Conservation (phyloP, 2,797 vertebrate genomes). For the Diplodus sargus region DNA sequence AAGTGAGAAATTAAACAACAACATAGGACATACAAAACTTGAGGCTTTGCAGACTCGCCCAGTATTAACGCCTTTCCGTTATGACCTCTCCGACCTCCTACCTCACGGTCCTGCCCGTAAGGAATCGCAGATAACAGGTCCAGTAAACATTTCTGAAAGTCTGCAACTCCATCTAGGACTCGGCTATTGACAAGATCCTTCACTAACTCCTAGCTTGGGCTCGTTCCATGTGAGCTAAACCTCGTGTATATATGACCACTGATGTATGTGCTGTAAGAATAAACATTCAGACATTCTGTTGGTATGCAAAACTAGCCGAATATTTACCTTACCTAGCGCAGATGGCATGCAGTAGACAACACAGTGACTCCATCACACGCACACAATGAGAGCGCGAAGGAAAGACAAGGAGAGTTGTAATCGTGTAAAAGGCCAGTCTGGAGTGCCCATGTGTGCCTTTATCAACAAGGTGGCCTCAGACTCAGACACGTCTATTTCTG, state of each 20-base stretch:
- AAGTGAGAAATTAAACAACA: background rate
- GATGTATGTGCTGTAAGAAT: background rate
- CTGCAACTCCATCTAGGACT: background rate
- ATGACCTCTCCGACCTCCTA: background rate
- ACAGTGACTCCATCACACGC: background rate
- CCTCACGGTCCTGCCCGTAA: background rate
- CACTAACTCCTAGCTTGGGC: conserved; percentile 1
- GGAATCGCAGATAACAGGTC: background rate
- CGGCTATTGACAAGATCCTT: conserved; percentile 9
- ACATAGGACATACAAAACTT: background rate
- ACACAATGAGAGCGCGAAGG: conserved; percentile 2
- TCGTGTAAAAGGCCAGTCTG: conserved; percentile 61
- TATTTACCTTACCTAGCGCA: background rate
- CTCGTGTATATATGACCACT: conserved; percentile 20
- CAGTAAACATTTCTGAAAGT: background rate
- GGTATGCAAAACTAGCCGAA: background rate
- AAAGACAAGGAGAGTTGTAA: conserved; percentile 26
- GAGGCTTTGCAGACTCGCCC: background rate
- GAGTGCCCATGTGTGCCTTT: conserved; percentile 46
- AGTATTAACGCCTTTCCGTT: background rate
- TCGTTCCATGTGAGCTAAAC: conserved; percentile 25
- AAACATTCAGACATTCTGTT: conserved; percentile 25
- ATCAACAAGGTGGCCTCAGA: conserved; percentile 47
- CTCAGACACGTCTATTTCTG: conserved; percentile 63
- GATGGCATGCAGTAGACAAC: background rate